Conservation (phyloP, 2,113 vertebrate genomes). For the Bolborhynchus lineola region DNA sequence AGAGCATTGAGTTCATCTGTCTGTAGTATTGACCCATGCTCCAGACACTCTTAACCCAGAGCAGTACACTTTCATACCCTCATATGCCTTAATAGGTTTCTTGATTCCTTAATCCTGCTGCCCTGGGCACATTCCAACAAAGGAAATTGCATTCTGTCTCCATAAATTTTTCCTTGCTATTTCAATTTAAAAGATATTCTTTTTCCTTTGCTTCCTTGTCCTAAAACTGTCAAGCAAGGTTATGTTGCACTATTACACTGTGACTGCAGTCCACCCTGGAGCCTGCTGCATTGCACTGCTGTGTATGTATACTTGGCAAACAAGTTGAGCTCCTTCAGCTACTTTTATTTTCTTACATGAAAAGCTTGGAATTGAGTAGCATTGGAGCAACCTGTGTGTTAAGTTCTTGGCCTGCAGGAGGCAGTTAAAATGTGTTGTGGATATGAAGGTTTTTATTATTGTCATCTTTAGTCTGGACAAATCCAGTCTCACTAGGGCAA, state of each 20-base stretch:
- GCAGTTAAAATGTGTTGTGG: not conserved
- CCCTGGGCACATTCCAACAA: slow-evolving; percentile 44
- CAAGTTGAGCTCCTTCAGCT: not conserved
- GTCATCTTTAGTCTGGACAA: not conserved
- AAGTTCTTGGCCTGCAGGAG: not conserved
- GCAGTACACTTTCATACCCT: not conserved
- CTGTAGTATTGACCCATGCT: not conserved
- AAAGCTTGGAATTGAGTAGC: not conserved
- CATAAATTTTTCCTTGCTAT: slow-evolving; percentile 29
- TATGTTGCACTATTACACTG: slow-evolving; percentile 19
- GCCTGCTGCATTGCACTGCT: accelerated
- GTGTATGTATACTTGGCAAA: not conserved
- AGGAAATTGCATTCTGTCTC: slow-evolving; percentile 58
- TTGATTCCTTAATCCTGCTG: slow-evolving; percentile 51
- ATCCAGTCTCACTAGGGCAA: not conserved
- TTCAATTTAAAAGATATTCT: slow-evolving; percentile 17
- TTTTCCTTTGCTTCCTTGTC: not conserved
- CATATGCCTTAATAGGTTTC: slow-evolving; percentile 26
- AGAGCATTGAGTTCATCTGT: not conserved
- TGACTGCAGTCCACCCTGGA: not conserved
- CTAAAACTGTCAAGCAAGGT: slow-evolving; percentile 34
- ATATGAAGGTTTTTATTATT: not conserved
- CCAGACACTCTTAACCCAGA: slow-evolving; percentile 3
- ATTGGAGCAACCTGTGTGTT: not conserved
- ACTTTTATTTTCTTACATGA: not conserved